These are phyloP conservation scores for Holocentrus rufus DNA, from an alignment of 2,797 vertebrate genomes.

Conservation along the genomic window DNA sequence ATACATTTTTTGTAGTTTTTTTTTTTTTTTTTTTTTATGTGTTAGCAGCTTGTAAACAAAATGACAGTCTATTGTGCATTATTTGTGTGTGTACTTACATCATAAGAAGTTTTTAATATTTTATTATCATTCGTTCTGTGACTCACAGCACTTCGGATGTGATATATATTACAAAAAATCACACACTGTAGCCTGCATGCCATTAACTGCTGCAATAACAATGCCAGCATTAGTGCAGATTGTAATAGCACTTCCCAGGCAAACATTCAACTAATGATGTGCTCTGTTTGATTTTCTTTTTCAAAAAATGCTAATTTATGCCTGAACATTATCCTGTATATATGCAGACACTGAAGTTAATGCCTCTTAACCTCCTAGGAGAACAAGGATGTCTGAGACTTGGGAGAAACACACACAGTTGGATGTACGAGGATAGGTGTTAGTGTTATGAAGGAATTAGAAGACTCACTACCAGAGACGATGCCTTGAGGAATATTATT, in stretches of 20 bases:
- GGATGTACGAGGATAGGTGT: neutral
- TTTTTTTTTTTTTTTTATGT: too few species aligned
- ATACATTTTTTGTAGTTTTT: too few species aligned
- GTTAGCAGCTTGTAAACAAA: too few species aligned
- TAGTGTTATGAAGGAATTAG: neutral
- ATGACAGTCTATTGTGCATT: neutral
- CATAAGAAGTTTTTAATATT: slow-evolving; percentile 46
- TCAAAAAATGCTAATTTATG: too few species aligned
- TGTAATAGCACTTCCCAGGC: neutral
- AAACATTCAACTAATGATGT: slow-evolving; percentile 1
- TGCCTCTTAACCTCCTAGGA: too few species aligned
- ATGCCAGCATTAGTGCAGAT: neutral
- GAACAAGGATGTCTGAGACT: too few species aligned
- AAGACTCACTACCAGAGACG: too few species aligned
- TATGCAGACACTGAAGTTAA: too few species aligned
- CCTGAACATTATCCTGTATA: neutral
- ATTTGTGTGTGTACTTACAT: neutral
- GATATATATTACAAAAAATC: too few species aligned
- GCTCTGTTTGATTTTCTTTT: neutral
- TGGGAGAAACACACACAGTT: too few species aligned
- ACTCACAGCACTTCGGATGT: slow-evolving; percentile 23
- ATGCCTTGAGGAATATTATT: too few species aligned
- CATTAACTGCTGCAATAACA: slow-evolving; percentile 5
- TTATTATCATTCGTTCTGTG: slow-evolving; percentile 13
- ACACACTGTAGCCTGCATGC: slow-evolving; percentile 24